phyloP scores from a whole-genome alignment of 1,140 invertebrate genomes.

The Rhizoglyphus robini region DNA sequence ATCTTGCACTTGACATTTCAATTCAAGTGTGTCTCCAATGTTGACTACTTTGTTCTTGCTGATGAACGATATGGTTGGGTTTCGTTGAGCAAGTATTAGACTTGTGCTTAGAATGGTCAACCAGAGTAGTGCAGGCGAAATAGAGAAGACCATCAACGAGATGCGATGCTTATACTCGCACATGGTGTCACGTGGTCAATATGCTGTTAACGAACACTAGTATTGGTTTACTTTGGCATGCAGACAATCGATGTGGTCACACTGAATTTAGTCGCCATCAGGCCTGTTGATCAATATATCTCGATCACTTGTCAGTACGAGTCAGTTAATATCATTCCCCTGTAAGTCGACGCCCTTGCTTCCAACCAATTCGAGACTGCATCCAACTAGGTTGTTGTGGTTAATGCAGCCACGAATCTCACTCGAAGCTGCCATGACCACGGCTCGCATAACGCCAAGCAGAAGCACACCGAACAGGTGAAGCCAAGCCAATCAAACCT shows the following conservation, averaged over 20 bases:
- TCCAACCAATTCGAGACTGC: too few relatives aligned
- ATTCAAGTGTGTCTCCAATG: conserved; percentile 70
- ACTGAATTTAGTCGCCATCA: too few relatives aligned
- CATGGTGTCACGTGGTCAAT: too few relatives aligned
- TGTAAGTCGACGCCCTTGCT: conserved; percentile 9
- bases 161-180: too few relatives aligned
- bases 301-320: too few relatives aligned
- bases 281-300: too few relatives aligned
- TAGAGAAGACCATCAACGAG: not conserved
- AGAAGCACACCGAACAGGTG: not conserved
- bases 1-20: conserved; percentile 78
- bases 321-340: too few relatives aligned
- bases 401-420: not conserved
- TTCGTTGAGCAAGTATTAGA: conserved; percentile 56
- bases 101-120: too few relatives aligned
- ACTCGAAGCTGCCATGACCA: too few relatives aligned
- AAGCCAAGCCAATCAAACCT: not conserved
- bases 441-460: not conserved
- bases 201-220: too few relatives aligned
- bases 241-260: too few relatives aligned
- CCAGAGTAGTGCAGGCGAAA: not conserved
- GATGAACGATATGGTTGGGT: conserved; percentile 78
- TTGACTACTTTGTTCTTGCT: conserved; percentile 79
- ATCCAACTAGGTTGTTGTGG: not conserved
- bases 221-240: too few relatives aligned